These are phyloP conservation scores for Dicerorhinus sumatrensis DNA, from an alignment of 2,113 vertebrate genomes.

Conservation along the genomic window DNA sequence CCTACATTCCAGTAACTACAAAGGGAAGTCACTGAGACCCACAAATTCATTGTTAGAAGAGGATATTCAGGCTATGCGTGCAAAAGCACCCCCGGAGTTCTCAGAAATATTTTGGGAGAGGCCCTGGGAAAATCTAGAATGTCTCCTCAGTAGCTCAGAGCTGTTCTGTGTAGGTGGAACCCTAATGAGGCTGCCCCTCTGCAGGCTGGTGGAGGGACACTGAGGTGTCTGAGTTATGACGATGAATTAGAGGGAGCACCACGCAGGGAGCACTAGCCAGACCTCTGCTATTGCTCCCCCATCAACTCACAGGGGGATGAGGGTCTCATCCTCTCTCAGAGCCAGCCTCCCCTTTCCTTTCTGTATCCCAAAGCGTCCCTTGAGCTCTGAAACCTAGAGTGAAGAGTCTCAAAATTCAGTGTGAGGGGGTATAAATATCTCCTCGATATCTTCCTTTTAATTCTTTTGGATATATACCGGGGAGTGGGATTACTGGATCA, in stretches of 20 bases:
- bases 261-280: fast-evolving
- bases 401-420: background rate
- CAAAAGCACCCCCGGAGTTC: background rate
- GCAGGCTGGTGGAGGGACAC: background rate
- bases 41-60: background rate
- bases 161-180: too few relatives aligned
- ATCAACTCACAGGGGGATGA: fast-evolving
- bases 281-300: background rate
- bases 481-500: background rate
- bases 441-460: background rate
- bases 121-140: background rate
- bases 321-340: fast-evolving
- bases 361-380: background rate
- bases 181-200: background rate
- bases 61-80: background rate
- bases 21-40: background rate
- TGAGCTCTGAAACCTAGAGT: background rate
- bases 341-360: background rate
- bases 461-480: background rate
- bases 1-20: background rate
- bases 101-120: background rate
- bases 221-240: background rate
- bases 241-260: background rate
- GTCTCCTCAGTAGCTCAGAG: background rate
- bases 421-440: background rate